phyloP scores from a whole-genome alignment of 2,797 vertebrate species.

The Lycodopsis pacificus region DNA sequence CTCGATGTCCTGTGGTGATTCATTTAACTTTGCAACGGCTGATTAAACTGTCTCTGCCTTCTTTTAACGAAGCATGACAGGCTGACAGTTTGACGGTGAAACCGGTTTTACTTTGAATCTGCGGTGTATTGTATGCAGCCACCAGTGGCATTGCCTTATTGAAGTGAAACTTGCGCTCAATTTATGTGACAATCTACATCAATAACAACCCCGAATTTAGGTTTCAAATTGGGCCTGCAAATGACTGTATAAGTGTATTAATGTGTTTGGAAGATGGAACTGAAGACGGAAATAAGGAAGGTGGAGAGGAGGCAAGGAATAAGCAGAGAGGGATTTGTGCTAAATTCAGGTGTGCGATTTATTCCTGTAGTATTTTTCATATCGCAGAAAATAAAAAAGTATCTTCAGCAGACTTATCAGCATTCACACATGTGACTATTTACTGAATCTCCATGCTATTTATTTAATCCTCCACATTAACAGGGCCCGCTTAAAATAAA shows the following conservation, averaged over 20 bases:
- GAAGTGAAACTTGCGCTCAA: conserved; percentile 45
- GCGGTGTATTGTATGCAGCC: conserved; percentile 28
- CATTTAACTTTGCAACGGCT: conserved; percentile 71
- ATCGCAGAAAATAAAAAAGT: conserved; percentile 28
- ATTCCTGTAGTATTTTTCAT: conserved; percentile 30
- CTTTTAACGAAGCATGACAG: conserved; percentile 62
- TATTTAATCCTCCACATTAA: conserved; percentile 66
- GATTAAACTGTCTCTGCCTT: conserved; percentile 72
- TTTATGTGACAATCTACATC: conserved; percentile 39
- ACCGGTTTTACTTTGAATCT: conserved; percentile 56
- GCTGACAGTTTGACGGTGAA: conserved; percentile 68
- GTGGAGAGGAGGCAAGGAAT: neutral
- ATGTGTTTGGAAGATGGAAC: conserved; percentile 7
- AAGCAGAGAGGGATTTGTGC: conserved; percentile 23
- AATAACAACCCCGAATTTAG: conserved; percentile 25
- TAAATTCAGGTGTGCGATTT: conserved; percentile 27
- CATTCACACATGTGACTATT: conserved; percentile 55
- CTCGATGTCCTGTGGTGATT: conserved; percentile 68
- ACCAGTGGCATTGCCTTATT: conserved; percentile 28
- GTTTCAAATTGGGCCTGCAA: conserved; percentile 22
- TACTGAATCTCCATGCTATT: conserved; percentile 29
- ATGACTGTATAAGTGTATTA: neutral
- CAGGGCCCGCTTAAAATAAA: conserved; percentile 58
- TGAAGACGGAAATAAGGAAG: conserved; percentile 9
- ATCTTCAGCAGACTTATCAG: conserved; percentile 47